Conservation (phyloP, 2,113 vertebrate genomes). For the Malurus cyaneus region DNA sequence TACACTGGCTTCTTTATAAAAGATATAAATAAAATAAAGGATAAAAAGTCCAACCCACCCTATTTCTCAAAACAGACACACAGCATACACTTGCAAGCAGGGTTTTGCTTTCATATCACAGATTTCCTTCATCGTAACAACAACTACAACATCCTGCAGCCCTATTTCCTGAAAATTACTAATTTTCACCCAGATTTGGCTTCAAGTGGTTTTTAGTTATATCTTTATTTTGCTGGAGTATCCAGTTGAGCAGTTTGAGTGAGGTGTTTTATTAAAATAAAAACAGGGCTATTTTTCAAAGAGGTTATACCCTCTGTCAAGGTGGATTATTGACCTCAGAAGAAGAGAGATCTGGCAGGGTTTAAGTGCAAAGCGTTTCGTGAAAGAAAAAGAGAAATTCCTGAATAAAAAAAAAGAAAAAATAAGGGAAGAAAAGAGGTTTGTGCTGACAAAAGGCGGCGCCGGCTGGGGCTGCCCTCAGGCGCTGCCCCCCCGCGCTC, state of each 20-base stretch:
- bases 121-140: not conserved
- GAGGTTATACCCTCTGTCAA: not conserved
- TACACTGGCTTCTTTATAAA: not conserved
- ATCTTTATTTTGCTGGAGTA: not conserved
- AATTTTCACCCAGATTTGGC: not conserved
- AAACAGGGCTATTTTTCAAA: accelerated
- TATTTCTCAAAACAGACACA: not conserved
- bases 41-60: not conserved
- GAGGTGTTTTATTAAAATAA: not conserved
- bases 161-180: not conserved
- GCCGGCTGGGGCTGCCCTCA: not conserved
- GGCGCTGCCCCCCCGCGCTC: not conserved
- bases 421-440: accelerated
- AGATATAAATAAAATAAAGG: not conserved
- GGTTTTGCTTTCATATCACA: not conserved
- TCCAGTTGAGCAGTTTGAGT: not conserved
- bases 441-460: not conserved
- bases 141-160: not conserved
- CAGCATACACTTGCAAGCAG: accelerated
- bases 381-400: not conserved
- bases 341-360: no score
- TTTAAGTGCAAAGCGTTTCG: not conserved
- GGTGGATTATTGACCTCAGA: not conserved
- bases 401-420: not conserved
- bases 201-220: not conserved